Base-by-base conservation (phyloP, 2,888 invertebrate genomes). In the Lomographa bimaculata region DNA sequence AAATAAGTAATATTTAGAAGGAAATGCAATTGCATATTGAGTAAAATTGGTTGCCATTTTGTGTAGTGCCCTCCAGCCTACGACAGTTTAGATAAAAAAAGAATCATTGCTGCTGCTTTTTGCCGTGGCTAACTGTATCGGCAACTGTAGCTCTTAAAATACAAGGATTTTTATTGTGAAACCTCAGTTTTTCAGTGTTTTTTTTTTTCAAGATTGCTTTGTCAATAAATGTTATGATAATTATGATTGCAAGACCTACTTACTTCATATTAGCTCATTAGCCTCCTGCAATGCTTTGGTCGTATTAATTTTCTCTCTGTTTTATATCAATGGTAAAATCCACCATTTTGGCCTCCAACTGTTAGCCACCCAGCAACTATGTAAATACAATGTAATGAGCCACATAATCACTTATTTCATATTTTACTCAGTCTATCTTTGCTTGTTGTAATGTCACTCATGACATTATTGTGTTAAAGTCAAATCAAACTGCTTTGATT, bases 21-120 rank as follows among this genome's bases (percentile, higher is more conserved):
- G 54, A 68, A 78, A 76, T 82, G 81, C 79, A 83, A 63, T 79
- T 84, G 85, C 86, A 85, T 85, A 85, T 83, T 86, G 83, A 79
- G 67, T 69, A 65, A 72, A 63, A 58, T 71, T 75, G 85, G 87
- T 81, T 89, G 87, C 87, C 87, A 89, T 89, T 85, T 89, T 89
- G 87, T 87, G 71, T 79, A 68, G 76, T 81, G 78, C 74, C 79
- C 79, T 82, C 75, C 74, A 79, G 79, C 76, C 80, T 83, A 82
- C 83, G 76, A 76, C 75, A 75, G 64, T 82, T 79, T 71, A 76
- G 79, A 76, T 84, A 84, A 84, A 86, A 84, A 86, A 85, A 79
- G 71, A 80, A 77, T 68, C 68, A 57, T 71, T 63, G 68, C 67
- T n/a, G n/a, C 55, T 67, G 14, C 50, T 80, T 55, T 79, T 77